Evolutionary conservation across 2,888 invertebrate species (phyloP).

Genomic region (Oscheius myriophilus): DNA sequence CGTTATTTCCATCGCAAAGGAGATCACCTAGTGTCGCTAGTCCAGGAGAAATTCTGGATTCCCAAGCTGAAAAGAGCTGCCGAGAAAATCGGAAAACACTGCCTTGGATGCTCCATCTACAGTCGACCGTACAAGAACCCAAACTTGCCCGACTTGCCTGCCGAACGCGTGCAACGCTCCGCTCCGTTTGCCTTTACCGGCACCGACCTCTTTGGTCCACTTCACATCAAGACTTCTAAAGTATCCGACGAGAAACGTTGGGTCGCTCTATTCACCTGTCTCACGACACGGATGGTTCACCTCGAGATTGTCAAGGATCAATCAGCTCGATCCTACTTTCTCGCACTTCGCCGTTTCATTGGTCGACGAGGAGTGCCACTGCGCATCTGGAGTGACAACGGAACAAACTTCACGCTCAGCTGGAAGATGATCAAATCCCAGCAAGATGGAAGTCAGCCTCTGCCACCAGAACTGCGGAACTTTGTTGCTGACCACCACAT

Average conservation of each 20-base stretch:
- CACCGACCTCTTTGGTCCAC: conserved; percentile 48
- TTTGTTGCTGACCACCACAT: conserved; percentile 39
- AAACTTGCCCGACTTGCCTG: background rate
- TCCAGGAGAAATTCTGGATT: conserved; percentile 2
- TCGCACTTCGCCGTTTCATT: no score
- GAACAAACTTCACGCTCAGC: no score
- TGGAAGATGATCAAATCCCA: no score
- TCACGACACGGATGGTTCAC: conserved; percentile 33
- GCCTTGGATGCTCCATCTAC: background rate
- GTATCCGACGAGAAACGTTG: conserved; percentile 1
- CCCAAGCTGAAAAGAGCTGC: background rate
- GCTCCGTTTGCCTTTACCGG: conserved; percentile 42
- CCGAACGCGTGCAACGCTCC: conserved; percentile 18
- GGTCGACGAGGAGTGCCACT: no score
- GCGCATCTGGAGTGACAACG: no score
- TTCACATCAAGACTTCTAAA: conserved; percentile 8
- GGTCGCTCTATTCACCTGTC: conserved; percentile 37
- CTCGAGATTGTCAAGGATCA: no score
- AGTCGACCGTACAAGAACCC: background rate
- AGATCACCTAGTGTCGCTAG: background rate
- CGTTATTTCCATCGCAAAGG: background rate
- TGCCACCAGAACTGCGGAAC: no score
- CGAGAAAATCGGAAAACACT: background rate
- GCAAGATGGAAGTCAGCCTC: no score
- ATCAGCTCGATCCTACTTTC: no score